Evolutionary conservation across 1,140 invertebrate genomes (phyloP).

Genomic region (Brachionus manjavacas): DNA sequence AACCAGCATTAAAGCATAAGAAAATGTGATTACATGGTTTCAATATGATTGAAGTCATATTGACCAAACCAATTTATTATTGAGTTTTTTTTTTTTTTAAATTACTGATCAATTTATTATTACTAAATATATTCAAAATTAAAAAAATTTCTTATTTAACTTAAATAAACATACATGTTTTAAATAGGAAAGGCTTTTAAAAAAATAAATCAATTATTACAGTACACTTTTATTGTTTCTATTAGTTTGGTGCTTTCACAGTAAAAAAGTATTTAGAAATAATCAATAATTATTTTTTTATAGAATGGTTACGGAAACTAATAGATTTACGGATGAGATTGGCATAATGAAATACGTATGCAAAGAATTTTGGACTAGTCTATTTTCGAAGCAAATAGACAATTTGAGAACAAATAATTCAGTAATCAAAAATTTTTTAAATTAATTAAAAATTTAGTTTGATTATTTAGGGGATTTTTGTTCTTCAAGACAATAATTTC

Average conservation of each 20-base stretch:
- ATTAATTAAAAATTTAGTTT: not conserved
- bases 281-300: not conserved
- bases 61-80: no score
- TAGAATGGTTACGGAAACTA: slow-evolving; percentile 24
- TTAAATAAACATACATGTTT: no score
- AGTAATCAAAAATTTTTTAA: not conserved
- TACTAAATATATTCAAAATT: no score
- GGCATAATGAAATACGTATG: slow-evolving; percentile 38
- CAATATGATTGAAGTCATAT: no score
- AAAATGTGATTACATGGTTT: no score
- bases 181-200: no score
- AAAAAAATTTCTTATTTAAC: no score
- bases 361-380: slow-evolving; percentile 37
- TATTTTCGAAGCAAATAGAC: slow-evolving; percentile 34
- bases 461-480: slow-evolving; percentile 21
- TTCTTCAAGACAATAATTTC: slow-evolving; percentile 37
- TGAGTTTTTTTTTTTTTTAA: no score
- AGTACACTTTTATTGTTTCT: no score
- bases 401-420: slow-evolving; percentile 37
- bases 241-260: not conserved
- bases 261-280: not conserved
- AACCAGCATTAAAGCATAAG: no score
- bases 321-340: slow-evolving; percentile 28
- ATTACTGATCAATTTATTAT: no score
- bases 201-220: no score